Evolutionary conservation across 2,113 vertebrate species (phyloP), one percentile per base, ranked within the genome.

Genomic region (Ploceus nigricollis): DNA sequence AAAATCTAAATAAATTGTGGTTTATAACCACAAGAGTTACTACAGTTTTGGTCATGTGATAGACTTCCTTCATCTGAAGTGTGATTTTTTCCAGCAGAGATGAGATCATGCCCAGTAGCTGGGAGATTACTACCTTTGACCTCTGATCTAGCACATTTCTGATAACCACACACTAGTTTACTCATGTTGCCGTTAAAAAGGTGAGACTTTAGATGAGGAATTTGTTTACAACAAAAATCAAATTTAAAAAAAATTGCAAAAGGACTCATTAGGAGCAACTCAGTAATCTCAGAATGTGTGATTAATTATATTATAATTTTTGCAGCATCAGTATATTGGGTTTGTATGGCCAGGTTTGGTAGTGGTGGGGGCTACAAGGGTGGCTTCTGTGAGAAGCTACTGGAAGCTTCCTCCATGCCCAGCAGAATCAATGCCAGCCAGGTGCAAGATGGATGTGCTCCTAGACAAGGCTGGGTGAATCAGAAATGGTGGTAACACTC

Each of bases 311-410:
- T 40, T 48, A 21, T 23, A 21, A 48, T 6, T 39, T 57, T 37
- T 20, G 11, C 31, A 14, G 7, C 19, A 60, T 10, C 45, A 13
- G 4, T 42, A 6, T 35, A 27, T 22, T 31, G 13, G 24, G 24
- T 76, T 58, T 37, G 1, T 33, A 22, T 18, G 14, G 14, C 5
- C 53, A 64, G 4, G 9, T 54, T 64, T 47, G 33, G 39, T 14
- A 19, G 28, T 0, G 0, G 2, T n/a, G 1, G 21, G 10, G 7
- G 13, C 8, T 45, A 18, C n/a, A n/a, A 11, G 9, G 2, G 4
- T n/a, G 23, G 9, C 19, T 73, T 47, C 40, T 58, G 6, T 37
- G 14, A 33, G 27, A 28, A 77, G 17, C 11, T 68, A 9, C 33
- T 37, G 37, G 37, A 68, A 51, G 22, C 10, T 68, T 76, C 37